Base-by-base conservation (phyloP, 2,113 vertebrate genomes). In the Xiphorhynchus elegans region DNA sequence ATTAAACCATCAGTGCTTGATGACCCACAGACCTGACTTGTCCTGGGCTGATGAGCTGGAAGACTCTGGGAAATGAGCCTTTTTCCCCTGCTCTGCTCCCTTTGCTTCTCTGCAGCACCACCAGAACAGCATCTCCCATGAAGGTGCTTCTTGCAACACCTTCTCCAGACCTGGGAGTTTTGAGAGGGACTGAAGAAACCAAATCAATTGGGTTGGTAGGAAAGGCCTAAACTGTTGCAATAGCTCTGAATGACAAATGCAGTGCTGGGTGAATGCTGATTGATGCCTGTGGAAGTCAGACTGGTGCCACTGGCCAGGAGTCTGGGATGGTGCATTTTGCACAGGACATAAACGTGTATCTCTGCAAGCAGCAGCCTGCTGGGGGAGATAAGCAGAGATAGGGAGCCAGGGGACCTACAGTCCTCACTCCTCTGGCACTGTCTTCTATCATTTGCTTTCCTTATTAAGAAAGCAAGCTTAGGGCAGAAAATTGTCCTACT, bases 391-490 rank as follows among this genome's bases (percentile, higher is more conserved):
- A 55, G 29, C 33, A 26, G 39, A 88, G 70, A 31, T 0, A 42
- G 53, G 75, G 79, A 86, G 39, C 7, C 68, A 59, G 58, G 72
- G 60, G 59, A 84, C 59, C 50, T 40, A 1, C 13, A 44, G 28
- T 15, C 44, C 52, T 89, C 7, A 4, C 26, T 88, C 79, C 35
- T n/a, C 56, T 74, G 82, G 44, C 53, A 55, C 42, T 80, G 63
- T 50, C 56, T 95, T 83, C 87, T 63, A 0, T 86, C 64, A 69
- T 85, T 95, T 92, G 33, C 75, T 47, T 93, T 83, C 59, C 68
- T 82, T 96, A 78, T 80, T 86, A 86, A 88, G 75, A 49, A 91
- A 90, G 47, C 21, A 74, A 78, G 64, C 79, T 91, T 37, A 75
- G 72, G 90, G 75, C 93, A 90, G 56, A 66, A 69, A 69, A 93